Evolutionary conservation across 2,888 invertebrate species (phyloP).

Genomic region (Pyrrhia umbra): DNA sequence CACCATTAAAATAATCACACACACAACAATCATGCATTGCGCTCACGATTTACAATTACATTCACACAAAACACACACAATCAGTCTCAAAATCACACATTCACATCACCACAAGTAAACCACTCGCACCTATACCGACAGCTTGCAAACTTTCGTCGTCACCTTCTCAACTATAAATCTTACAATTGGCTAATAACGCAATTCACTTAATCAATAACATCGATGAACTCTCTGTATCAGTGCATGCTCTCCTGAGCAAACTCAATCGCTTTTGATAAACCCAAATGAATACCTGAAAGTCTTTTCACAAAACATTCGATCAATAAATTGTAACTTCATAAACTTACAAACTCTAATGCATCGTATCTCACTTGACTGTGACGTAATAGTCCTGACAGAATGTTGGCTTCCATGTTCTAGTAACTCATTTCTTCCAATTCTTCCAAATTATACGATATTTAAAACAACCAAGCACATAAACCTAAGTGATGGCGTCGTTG

Average conservation of each 20-base stretch:
- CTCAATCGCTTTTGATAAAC: not conserved
- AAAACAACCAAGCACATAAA: conserved; percentile 3
- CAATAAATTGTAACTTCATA: conserved; percentile 7
- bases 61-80: too few relatives aligned
- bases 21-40: too few relatives aligned
- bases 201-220: conserved; percentile 1
- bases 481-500: conserved; percentile 1
- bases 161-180: not conserved
- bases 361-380: not conserved
- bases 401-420: conserved; percentile 6
- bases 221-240: conserved; percentile 6
- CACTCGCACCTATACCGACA: too few relatives aligned
- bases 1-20: too few relatives aligned
- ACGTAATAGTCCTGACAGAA: not conserved
- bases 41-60: too few relatives aligned
- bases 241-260: not conserved
- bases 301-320: conserved; percentile 18
- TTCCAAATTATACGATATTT: not conserved
- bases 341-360: conserved; percentile 1
- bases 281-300: conserved; percentile 1
- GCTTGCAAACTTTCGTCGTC: too few relatives aligned
- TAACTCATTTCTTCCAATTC: not conserved
- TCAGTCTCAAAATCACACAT: too few relatives aligned
- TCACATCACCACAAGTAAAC: too few relatives aligned
- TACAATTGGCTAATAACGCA: not conserved